These are phyloP conservation scores for Muraenolepis orangiensis DNA, from an alignment of 2,797 vertebrate species.

Conservation along the genomic window DNA sequence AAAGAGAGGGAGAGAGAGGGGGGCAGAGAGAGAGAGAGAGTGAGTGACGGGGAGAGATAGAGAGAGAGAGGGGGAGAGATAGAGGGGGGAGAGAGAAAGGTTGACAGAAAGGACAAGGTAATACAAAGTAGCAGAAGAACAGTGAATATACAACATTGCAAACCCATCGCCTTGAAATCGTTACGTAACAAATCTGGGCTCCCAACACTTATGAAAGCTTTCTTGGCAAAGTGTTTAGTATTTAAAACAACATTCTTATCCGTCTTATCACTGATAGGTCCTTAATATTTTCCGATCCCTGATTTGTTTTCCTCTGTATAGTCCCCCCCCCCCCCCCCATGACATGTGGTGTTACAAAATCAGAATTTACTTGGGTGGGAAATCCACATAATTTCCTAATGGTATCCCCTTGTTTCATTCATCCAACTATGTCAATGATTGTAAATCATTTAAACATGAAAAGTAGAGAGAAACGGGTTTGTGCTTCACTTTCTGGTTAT, in stretches of 20 bases:
- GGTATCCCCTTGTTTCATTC: background rate
- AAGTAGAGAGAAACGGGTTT: too few species aligned
- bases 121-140: background rate
- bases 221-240: background rate
- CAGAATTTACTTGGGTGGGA: background rate
- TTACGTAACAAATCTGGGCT: background rate
- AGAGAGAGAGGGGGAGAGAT: background rate
- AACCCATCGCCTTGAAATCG: background rate
- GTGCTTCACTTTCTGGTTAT: too few species aligned
- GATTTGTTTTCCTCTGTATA: background rate
- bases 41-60: background rate
- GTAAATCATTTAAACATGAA: background rate
- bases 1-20: background rate
- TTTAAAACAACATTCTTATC: background rate
- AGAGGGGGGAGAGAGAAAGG: background rate
- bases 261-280: background rate
- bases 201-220: background rate
- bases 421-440: background rate
- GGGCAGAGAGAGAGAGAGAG: too few species aligned
- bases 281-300: background rate
- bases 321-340: background rate
- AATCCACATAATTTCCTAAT: background rate
- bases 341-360: background rate
- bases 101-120: background rate
- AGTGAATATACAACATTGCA: background rate